phyloP scores from a whole-genome alignment of 1,140 invertebrate genomes.

The Caenorhabditis elegans region WBcel235 BX284603.4:9402001-9402500 shows the following conservation, averaged over 20 bases:
- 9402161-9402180: not conserved
- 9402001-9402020: too few species aligned
- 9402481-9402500: not conserved
- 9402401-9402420: too few species aligned
- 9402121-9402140: not conserved
- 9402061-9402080: too few species aligned
- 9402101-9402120: not conserved
- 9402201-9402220: slow-evolving; percentile 17
- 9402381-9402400: too few species aligned
- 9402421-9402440: not conserved
- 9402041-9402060: too few species aligned
- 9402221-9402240: not conserved
- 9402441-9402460: not conserved
- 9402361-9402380: too few species aligned
- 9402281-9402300: not conserved
- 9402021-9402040: too few species aligned
- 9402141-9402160: not conserved
- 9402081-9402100: too few species aligned
- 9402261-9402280: not conserved
- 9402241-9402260: not conserved
- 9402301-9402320: not conserved
- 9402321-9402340: too few species aligned
- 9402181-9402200: not conserved
- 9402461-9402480: not conserved
- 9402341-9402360: too few species aligned